Evolutionary conservation across 2,888 invertebrate species (phyloP), one percentile per base, ranked within the genome.

Genomic region (Caenorhabditis sp.): DNA sequence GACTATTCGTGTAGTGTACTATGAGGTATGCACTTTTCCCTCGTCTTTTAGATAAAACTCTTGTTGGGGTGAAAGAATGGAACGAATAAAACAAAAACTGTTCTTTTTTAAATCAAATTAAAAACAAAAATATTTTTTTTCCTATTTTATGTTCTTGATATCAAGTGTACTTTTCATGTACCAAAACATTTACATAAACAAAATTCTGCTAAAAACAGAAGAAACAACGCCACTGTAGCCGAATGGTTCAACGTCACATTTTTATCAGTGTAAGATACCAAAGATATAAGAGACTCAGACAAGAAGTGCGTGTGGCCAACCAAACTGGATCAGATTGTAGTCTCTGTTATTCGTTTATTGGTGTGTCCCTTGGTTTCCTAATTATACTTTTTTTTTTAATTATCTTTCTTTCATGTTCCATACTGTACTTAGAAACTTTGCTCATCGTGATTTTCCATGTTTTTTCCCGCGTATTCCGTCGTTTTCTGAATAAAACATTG

Each of bases 271-370:
- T 2, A 11, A 11, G 40, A 40, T 40, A 11, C 40, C 6, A n/a
- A 1, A 28, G 13, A 51, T 24, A 20, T 13, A 0, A 13, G 51
- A 76, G 67, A 61, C 67, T 51, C 55, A 76, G 76, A 68, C 8
- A 64, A 11, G 26, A 9, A n/a, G 1, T 44, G 60, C 20, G 20
- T 13, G 60, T 11, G 20, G 1, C 11, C 20, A 44, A 62, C 51
- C 26, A 50, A 74, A 74, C 67, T 60, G 65, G 74, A 74, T 74
- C 24, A 9, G 44, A 65, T 2, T 65, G 51, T 65, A 58, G 58
- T 65, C 47, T 22, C 20, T 26, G 18, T 13, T 9, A n/a, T 3
- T 18, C 18, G 47, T 18, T 47, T 40, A 13, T 8, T 47, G n/a
- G 2, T 40, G 15, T 40, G 6, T 40, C 40, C 32, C 32, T 32